phyloP scores from a whole-genome alignment of 2,113 vertebrate genomes.

The Hiodon tergisus region DNA sequence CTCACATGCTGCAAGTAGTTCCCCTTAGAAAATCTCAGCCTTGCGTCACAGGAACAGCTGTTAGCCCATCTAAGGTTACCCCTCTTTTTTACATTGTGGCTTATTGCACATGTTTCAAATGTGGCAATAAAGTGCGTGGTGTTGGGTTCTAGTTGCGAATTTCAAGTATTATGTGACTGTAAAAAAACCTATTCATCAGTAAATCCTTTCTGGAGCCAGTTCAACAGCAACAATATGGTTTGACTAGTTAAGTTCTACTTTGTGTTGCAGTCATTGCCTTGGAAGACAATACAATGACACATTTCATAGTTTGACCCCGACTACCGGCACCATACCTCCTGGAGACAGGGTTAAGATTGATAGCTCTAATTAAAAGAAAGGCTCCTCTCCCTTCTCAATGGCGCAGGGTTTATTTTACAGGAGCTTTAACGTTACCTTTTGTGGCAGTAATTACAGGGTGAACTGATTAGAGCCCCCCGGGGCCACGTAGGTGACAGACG shows the following conservation, averaged over 20 bases:
- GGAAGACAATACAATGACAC: slow-evolving; percentile 42
- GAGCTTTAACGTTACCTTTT: slow-evolving; percentile 70
- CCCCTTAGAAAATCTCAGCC: slow-evolving; percentile 38
- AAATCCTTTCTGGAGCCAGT: slow-evolving; percentile 70
- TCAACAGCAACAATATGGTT: slow-evolving; percentile 48
- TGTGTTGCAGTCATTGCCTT: slow-evolving; percentile 41
- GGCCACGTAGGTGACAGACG: slow-evolving; percentile 72
- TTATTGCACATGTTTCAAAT: slow-evolving; percentile 60
- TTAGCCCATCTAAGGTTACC: slow-evolving; percentile 62
- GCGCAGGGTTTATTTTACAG: slow-evolving; percentile 72
- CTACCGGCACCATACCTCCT: slow-evolving; percentile 66
- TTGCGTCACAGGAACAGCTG: slow-evolving; percentile 64
- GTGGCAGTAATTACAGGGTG: slow-evolving; percentile 71
- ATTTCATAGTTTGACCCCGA: slow-evolving; percentile 61
- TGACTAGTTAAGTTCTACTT: slow-evolving; percentile 43
- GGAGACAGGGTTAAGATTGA: slow-evolving; percentile 76
- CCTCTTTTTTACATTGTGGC: slow-evolving; percentile 65
- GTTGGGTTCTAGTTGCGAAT: slow-evolving; percentile 68
- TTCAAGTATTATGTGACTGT: slow-evolving; percentile 65
- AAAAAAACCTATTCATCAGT: slow-evolving; percentile 51
- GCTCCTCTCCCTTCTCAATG: slow-evolving; percentile 60
- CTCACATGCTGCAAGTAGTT: slow-evolving; percentile 60
- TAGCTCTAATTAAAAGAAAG: slow-evolving; percentile 72
- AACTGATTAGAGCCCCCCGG: slow-evolving; percentile 68
- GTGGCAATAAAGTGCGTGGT: slow-evolving; percentile 57